A percentile compares a stretch with the other conserved stretches of the same genome.
These are phyloP conservation scores for Fistularia commersonii DNA, from an alignment of 2,797 vertebrate genomes.

Conservation along the genomic window DNA sequence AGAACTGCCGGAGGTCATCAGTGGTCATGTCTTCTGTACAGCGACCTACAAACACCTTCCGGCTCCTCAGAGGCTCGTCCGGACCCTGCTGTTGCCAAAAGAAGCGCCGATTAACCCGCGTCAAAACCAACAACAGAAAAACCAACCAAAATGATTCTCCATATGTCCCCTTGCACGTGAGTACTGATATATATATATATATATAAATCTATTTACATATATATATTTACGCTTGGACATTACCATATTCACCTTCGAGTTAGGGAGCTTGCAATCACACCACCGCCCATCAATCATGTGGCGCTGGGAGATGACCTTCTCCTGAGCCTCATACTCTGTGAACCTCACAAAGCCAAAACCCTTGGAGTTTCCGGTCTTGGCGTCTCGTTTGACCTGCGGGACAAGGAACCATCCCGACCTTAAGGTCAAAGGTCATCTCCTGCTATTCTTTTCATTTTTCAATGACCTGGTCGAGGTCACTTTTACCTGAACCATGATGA, in stretches of 20 bases:
- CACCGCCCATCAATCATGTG: conserved; percentile 99
- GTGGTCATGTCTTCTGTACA: conserved; percentile 96
- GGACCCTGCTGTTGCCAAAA: conserved; percentile 77
- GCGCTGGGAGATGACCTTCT: conserved; percentile 94
- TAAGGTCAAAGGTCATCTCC: too few species aligned
- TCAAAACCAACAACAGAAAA: too few species aligned
- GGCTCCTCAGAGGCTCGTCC: conserved; percentile 92
- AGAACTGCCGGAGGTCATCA: conserved; percentile 93
- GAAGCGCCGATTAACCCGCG: not conserved
- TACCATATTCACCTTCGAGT: conserved; percentile 80
- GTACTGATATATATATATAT: not conserved
- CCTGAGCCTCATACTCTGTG: conserved; percentile 94
- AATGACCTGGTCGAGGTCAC: too few species aligned
- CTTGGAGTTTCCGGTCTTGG: conserved; percentile 95
- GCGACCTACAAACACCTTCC: conserved; percentile 98
- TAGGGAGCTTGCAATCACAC: conserved; percentile 99
- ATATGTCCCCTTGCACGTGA: too few species aligned
- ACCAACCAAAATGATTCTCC: too few species aligned
- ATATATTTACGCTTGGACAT: conserved; percentile 35
- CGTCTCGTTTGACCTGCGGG: conserved; percentile 91
- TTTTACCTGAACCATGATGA: conserved; percentile 98
- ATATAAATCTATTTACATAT: too few species aligned
- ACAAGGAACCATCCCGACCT: too few species aligned
- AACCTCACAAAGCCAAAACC: conserved; percentile 98
- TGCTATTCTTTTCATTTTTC: too few species aligned